Evolutionary conservation across 37 sponge, comb jelly and placozoan species (phyloP).

Genomic region (Cliona cf. orientalis): DNA sequence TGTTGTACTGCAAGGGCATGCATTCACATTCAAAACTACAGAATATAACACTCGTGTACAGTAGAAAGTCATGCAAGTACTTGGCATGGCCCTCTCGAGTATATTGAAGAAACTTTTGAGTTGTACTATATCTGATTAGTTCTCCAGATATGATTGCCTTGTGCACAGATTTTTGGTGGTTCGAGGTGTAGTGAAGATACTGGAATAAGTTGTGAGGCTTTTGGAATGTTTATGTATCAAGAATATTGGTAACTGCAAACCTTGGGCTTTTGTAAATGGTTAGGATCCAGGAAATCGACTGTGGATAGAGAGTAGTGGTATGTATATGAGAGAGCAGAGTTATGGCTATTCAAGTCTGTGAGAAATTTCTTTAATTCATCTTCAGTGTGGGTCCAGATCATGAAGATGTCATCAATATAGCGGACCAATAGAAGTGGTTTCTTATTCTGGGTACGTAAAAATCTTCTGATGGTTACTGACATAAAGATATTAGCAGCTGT

Average conservation of each 20-base stretch:
- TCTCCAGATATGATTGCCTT: constrained; percentile 26
- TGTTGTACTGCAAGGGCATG: too few species aligned
- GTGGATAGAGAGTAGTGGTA: neutral
- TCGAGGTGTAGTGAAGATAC: constrained; percentile 29
- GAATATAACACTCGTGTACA: too few species aligned
- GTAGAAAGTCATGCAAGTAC: too few species aligned
- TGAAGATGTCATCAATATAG: constrained; percentile 44
- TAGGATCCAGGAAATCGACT: constrained; percentile 19
- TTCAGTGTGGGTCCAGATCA: constrained; percentile 12
- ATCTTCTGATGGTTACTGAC: constrained; percentile 7
- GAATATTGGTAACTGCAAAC: neutral
- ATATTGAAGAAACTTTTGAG: too few species aligned
- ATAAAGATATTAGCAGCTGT: constrained; percentile 28
- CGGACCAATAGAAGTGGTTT: constrained; percentile 15
- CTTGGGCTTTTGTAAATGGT: constrained; percentile 5
- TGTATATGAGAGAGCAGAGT: constrained; percentile 12
- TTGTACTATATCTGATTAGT: constrained; percentile 24
- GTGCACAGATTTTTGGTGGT: constrained; percentile 7
- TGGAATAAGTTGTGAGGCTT: constrained; percentile 30
- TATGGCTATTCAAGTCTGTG: constrained; percentile 10
- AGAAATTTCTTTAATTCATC: neutral
- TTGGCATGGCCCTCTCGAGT: too few species aligned
- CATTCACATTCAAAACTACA: too few species aligned
- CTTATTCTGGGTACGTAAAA: neutral
- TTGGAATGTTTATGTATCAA: constrained; percentile 15